Conservation (phyloP, 2,888 invertebrate species). For the Diabrotica balteata region DNA sequence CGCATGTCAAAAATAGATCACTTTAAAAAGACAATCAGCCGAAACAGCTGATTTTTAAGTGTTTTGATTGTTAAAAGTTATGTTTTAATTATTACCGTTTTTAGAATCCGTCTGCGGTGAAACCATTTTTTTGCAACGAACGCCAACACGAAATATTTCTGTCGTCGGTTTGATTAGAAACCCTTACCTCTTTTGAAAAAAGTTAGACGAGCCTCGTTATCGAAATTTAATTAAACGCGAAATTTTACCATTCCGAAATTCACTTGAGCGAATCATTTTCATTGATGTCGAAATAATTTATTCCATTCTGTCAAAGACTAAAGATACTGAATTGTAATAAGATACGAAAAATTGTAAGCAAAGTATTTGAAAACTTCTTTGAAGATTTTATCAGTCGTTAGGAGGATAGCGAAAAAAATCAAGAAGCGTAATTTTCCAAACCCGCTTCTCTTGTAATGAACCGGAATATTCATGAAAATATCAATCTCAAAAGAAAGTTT, state of each 20-base stretch:
- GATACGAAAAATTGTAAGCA: conserved; percentile 3
- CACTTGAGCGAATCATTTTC: background rate
- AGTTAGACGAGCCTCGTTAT: background rate
- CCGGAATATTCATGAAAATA: background rate
- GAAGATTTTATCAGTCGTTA: conserved; percentile 1
- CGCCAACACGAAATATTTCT: no score
- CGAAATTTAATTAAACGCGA: background rate
- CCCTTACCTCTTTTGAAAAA: no score
- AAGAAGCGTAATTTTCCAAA: background rate
- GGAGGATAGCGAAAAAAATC: background rate
- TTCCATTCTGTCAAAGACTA: background rate
- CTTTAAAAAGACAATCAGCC: no score
- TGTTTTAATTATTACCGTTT: no score
- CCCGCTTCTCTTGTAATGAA: background rate
- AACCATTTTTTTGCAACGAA: no score
- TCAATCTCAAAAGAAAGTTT: no score
- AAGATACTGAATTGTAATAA: background rate
- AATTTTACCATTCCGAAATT: conserved; percentile 2
- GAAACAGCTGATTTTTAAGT: no score
- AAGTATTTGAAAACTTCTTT: conserved; percentile 2
- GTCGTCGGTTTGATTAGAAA: no score
- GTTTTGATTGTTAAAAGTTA: no score
- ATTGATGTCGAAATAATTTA: conserved; percentile 2
- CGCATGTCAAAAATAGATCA: no score
- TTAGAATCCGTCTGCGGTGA: no score